Evolutionary conservation across 2,797 vertebrate species (phyloP).

Genomic region (Hirundo rustica): DNA sequence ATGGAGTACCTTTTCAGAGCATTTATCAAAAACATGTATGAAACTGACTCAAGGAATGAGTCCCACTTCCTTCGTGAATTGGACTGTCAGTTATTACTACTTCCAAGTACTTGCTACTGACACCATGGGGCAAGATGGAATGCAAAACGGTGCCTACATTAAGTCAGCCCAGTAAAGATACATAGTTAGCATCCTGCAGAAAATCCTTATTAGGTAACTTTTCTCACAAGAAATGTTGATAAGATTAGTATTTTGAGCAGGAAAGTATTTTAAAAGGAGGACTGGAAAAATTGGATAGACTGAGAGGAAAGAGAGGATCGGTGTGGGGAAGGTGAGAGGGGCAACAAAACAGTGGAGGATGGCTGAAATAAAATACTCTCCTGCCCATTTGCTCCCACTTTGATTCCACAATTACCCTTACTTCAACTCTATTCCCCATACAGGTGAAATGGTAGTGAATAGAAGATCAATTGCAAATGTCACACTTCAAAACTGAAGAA

Average conservation of each 20-base stretch:
- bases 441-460: neutral
- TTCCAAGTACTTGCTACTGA: neutral
- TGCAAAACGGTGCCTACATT: neutral
- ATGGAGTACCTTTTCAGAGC: neutral
- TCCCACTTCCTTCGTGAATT: neutral
- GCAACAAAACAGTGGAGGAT: neutral
- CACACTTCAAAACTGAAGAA: constrained; percentile 20
- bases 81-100: neutral
- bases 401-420: neutral
- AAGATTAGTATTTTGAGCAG: neutral
- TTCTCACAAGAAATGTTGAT: neutral
- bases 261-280: neutral
- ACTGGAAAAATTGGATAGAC: neutral
- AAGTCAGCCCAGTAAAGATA: neutral
- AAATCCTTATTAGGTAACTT: neutral
- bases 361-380: neutral
- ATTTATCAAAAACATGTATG: neutral
- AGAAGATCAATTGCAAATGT: neutral
- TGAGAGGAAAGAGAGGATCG: neutral
- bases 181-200: neutral
- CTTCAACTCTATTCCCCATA: neutral
- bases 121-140: neutral
- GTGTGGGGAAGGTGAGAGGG: neutral
- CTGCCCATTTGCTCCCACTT: neutral
- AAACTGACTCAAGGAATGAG: neutral